These are phyloP conservation scores for Drosophila littoralis DNA, from an alignment of 1,140 invertebrate species.

Conservation along the genomic window DNA sequence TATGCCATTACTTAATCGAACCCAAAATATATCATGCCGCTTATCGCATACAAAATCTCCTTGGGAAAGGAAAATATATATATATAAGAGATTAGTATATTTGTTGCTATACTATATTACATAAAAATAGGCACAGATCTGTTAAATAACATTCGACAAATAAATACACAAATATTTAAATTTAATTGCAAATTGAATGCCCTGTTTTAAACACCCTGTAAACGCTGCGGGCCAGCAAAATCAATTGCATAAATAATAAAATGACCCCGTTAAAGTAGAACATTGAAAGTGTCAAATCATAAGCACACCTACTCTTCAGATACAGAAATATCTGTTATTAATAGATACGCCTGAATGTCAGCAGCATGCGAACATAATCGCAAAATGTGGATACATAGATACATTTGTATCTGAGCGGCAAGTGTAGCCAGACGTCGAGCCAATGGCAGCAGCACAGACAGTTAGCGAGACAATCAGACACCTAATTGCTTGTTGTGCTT, in stretches of 20 bases:
- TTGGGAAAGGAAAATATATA: no score
- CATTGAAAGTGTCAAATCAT: conserved; percentile 22
- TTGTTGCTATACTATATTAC: no score
- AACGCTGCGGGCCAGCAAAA: conserved; percentile 14
- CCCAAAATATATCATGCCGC: no score
- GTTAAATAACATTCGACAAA: no score
- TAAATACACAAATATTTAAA: background rate
- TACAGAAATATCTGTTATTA: conserved; percentile 7
- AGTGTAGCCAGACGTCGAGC: conserved; percentile 7
- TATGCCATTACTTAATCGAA: no score
- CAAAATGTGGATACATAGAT: conserved; percentile 8
- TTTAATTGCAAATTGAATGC: background rate
- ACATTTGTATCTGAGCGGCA: conserved; percentile 18
- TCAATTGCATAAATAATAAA: conserved; percentile 31
- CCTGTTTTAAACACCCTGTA: background rate
- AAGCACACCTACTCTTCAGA: background rate
- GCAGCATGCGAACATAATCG: background rate
- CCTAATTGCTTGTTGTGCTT: conserved; percentile 79
- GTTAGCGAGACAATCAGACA: conserved; percentile 49
- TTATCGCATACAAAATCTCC: no score
- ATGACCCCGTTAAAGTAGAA: conserved; percentile 31
- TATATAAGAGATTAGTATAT: no score
- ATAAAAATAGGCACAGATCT: no score
- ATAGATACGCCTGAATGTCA: conserved; percentile 25
- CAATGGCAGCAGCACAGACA: background rate